Conservation (phyloP, 2,113 vertebrate genomes). For the Heteronetta atricapilla region DNA sequence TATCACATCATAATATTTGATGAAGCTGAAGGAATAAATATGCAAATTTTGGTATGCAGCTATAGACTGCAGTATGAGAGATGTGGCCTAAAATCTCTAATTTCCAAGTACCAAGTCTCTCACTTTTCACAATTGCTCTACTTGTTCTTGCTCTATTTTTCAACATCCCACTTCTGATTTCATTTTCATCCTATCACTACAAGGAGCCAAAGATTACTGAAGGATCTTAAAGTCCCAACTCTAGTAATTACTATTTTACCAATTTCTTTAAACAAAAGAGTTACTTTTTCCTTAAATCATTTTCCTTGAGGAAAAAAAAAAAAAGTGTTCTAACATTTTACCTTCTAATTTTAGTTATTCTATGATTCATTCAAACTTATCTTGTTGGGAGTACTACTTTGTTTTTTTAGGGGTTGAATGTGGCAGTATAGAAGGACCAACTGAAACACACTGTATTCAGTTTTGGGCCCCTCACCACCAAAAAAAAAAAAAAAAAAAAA, state of each 20-base stretch:
- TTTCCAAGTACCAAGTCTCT: background rate
- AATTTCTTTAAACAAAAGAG: background rate
- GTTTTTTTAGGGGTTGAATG: background rate
- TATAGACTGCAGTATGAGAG: background rate
- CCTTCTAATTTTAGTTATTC: background rate
- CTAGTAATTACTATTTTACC: background rate
- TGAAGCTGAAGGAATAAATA: background rate
- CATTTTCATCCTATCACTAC: background rate
- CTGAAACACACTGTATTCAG: background rate
- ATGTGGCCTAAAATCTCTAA: accelerated
- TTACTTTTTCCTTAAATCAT: background rate
- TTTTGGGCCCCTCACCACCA: too few relatives aligned
- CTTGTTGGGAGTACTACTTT: background rate
- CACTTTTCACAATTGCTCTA: background rate
- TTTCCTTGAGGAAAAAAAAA: background rate
- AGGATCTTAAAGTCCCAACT: background rate
- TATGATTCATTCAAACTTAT: background rate
- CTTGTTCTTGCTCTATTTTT: background rate
- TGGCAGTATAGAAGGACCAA: background rate
- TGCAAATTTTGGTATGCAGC: accelerated
- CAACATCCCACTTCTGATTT: background rate
- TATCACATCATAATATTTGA: background rate
- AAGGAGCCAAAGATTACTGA: background rate
- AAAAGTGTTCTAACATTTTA: background rate
- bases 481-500: too few relatives aligned